These are phyloP conservation scores for Alexandromys fortis DNA, from an alignment of 2,113 vertebrate genomes.

Conservation along the genomic window DNA sequence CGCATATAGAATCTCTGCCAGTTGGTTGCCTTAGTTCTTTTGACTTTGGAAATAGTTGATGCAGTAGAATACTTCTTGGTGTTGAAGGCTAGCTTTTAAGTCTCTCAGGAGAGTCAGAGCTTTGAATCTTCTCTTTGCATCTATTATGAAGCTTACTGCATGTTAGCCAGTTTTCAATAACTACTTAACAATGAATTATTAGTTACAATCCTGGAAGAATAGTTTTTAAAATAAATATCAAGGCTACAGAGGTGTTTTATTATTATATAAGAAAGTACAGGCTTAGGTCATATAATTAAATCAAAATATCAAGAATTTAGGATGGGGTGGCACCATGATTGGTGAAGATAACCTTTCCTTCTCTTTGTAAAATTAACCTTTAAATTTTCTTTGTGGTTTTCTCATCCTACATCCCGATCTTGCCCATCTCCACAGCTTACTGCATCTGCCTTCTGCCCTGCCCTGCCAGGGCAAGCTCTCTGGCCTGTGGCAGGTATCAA, in stretches of 20 bases:
- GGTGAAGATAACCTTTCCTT: neutral
- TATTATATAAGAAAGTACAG: neutral
- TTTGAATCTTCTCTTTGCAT: neutral
- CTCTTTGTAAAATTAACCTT: neutral
- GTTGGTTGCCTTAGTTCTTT: neutral
- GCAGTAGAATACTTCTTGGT: neutral
- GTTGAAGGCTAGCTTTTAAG: neutral
- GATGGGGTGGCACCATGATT: neutral
- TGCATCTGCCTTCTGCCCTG: neutral
- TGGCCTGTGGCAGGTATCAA: neutral
- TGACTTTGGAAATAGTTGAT: constrained; percentile 4
- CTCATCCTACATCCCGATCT: neutral
- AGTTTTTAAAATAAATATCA: neutral
- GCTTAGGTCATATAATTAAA: neutral
- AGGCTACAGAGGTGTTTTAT: neutral
- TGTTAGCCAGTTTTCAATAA: neutral
- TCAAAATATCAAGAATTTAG: neutral
- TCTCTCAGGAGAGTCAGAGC: neutral
- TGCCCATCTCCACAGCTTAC: neutral
- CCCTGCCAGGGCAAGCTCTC: neutral
- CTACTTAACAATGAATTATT: neutral
- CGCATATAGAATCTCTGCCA: neutral
- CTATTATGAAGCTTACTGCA: neutral
- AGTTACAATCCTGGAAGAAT: neutral
- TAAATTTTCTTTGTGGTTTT: neutral